Evolutionary conservation across 2,113 vertebrate genomes (phyloP), one percentile per base, ranked within the genome.

Genomic region (Lophura nycthemera): DNA sequence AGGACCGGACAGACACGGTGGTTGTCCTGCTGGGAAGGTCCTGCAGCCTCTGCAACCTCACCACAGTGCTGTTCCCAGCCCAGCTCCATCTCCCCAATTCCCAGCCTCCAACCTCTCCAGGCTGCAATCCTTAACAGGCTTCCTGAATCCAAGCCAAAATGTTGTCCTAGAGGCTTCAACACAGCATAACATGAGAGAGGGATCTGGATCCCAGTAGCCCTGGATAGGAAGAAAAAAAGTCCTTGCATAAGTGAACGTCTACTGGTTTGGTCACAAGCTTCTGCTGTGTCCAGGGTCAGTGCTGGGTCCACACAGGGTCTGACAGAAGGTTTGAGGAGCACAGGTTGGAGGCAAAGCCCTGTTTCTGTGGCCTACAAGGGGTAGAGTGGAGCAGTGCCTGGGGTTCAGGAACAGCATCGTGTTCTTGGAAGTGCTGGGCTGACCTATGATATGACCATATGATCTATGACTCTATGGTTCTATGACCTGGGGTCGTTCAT

Each of bases 1-100:
- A 20, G 1, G 18, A n/a, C 27, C 0, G 16, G 10, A 7, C 1
- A 7, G 52, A 43, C 34, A 57, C 1, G 1, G 1, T 38, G 1
- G 1, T 8, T 64, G 47, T 52, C 65, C 0, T 21, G 2, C 38
- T 3, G 66, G 71, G 52, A 36, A 48, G 15, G 32, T 6, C 52
- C n/a, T 0, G 0, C 3, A 19, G 54, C 59, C 34, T 22, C 0
- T 2, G 7, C 40, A 36, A 56, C 29, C 65, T 48, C 25, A 30
- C 18, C 20, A 6, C 15, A 3, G 1, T 48, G 38, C 27, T 63
- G 36, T 65, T 25, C 29, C 45, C 56, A 19, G 45, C 0, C 3
- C 7, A 8, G 20, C 56, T 59, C 78, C 19, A 3, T 50, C 69
- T 88, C 1, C 17, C 0, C 2, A 60, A n/a, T n/a, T 32, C 72